Base-by-base conservation (phyloP, 2,888 invertebrate genomes). In the Teinopalpus imperialis region DNA sequence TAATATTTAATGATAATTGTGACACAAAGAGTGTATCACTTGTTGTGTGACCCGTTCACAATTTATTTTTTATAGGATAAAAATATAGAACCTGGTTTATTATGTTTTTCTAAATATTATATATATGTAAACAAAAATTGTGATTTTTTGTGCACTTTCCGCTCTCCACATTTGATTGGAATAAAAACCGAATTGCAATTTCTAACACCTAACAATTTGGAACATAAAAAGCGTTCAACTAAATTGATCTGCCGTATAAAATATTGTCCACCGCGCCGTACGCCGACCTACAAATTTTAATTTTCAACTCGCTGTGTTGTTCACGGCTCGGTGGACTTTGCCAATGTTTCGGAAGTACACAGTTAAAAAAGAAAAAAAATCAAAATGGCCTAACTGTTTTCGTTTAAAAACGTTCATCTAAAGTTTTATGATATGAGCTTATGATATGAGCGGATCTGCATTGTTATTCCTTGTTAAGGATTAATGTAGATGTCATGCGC, bases 251-350 rank as follows among this genome's bases (percentile, higher is more conserved):
- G 26, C 5, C 37, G 46, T 44, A 39, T 31, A 37, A 48, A 49
- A 54, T 52, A 54, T 48, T 50, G 51, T 41, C 29, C 24, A 10
- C 7, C 27, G 13, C 24, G 20, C 29, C 44, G 44, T 34, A 46
- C 53, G 48, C 42, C 50, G 54, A 57, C 52, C 55, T 63, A 69
- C 63, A 66, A 63, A 66, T 74, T 74, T 77, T 78, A 73, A 80
- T 75, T 77, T 74, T 69, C 67, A 61, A 63, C 65, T 64, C 64
- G 63, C 52, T 68, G 70, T 73, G 66, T 52, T 54, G 52, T 61
- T 66, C 69, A 72, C 62, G 77, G 71, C 52, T 74, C 69, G 67
- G 52, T 61, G 64, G 46, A 39, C 54, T 40, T 59, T 54, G 59
- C 56, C 67, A 61, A 65, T 67, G 70, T 69, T 68, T 66, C 63